Percentiles rank a stretch among this genome's conserved stretches.
These are phyloP conservation scores for Scelioninae gen. 1 DNA, from an alignment of 2,888 invertebrate species.

Conservation along the genomic window DNA sequence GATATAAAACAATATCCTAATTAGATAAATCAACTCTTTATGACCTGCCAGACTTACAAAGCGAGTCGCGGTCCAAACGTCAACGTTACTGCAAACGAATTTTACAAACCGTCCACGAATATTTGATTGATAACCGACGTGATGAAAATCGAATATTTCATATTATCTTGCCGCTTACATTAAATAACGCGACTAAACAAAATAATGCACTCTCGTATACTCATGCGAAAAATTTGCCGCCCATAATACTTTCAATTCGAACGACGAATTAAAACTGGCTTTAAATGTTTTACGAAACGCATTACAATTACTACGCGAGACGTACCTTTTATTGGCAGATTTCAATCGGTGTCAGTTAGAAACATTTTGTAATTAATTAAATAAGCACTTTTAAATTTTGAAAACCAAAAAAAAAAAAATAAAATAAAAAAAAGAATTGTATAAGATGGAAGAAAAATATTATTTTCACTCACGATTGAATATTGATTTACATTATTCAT, in stretches of 20 bases:
- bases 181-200: slow-evolving; percentile 59
- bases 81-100: slow-evolving; percentile 46
- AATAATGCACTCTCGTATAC: slow-evolving; percentile 56
- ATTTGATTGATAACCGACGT: slow-evolving; percentile 53
- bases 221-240: slow-evolving; percentile 40
- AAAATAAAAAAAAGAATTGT: too few relatives aligned
- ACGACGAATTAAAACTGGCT: slow-evolving; percentile 58
- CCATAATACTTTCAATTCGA: slow-evolving; percentile 49
- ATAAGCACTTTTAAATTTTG: slow-evolving; percentile 33
- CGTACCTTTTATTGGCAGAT: slow-evolving; percentile 68
- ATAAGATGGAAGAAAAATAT: neutral
- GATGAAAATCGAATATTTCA: slow-evolving; percentile 58
- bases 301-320: slow-evolving; percentile 64
- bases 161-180: slow-evolving; percentile 56
- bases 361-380: slow-evolving; percentile 50
- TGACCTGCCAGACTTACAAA: slow-evolving; percentile 58
- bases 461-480: neutral
- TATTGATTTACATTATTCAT: too few relatives aligned
- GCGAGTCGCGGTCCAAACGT: slow-evolving; percentile 20
- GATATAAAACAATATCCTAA: slow-evolving; percentile 33
- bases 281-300: slow-evolving; percentile 65
- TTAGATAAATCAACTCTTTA: slow-evolving; percentile 52
- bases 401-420: neutral
- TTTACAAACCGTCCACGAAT: slow-evolving; percentile 36
- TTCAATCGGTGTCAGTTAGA: slow-evolving; percentile 67